Conservation (phyloP, 2,113 vertebrate genomes). For the Pionites leucogaster region DNA sequence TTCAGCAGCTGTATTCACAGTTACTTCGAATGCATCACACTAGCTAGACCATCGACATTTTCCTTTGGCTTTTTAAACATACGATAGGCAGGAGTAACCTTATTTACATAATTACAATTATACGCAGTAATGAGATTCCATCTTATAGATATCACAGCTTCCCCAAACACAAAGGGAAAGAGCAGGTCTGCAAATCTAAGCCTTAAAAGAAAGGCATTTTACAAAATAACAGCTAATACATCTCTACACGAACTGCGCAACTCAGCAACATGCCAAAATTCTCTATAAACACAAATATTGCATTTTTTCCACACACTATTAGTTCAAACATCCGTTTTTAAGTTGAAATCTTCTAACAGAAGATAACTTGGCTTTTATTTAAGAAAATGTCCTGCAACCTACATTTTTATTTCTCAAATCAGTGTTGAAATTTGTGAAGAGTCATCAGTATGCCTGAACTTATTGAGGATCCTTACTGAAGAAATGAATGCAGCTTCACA, state of each 20-base stretch:
- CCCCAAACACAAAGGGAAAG: constrained; percentile 7
- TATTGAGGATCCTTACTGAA: not conserved
- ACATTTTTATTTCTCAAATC: not conserved
- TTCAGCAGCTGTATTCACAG: not conserved
- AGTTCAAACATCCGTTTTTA: not conserved
- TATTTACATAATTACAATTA: constrained; percentile 66
- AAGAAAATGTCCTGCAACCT: not conserved
- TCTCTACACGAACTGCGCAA: not conserved
- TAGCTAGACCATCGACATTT: constrained; percentile 24
- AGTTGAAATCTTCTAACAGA: not conserved
- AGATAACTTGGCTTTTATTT: not conserved
- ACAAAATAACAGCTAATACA: not conserved
- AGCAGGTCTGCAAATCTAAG: not conserved
- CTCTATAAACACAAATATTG: not conserved
- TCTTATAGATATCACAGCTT: constrained; percentile 35
- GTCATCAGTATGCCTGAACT: not conserved
- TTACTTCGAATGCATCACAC: not conserved
- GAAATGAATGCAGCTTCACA: not conserved
- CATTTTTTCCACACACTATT: not conserved
- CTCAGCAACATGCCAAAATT: not conserved
- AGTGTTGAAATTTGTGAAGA: not conserved
- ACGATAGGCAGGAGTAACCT: constrained; percentile 42
- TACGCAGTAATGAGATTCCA: constrained; percentile 37
- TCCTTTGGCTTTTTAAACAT: constrained; percentile 36
- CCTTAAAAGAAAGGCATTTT: not conserved